Evolutionary conservation across 1,140 invertebrate species (phyloP).

Genomic region (Cecropterus lyciades): DNA sequence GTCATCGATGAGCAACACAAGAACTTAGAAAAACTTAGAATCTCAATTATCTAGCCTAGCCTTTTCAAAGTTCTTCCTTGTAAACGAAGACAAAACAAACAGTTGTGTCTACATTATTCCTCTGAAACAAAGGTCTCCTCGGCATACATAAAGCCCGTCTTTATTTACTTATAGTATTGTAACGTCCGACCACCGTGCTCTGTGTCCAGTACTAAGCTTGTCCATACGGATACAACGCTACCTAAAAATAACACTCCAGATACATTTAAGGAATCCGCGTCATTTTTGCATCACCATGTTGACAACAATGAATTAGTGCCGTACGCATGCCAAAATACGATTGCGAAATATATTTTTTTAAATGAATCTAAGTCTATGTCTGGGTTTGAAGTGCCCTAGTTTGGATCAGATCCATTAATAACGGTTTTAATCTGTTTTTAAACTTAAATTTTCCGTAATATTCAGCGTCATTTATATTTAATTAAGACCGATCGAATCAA

Average conservation of each 20-base stretch:
- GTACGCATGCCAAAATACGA: constrained; percentile 8
- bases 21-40: too few relatives aligned
- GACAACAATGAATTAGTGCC: constrained; percentile 19
- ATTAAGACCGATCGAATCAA: too few relatives aligned
- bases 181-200: not conserved
- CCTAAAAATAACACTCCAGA: constrained; percentile 21
- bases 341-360: not conserved
- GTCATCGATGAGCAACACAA: too few relatives aligned
- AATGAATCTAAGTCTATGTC: not conserved
- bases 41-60: too few relatives aligned
- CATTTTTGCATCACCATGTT: constrained; percentile 30
- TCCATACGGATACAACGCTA: constrained; percentile 19
- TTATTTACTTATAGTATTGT: constrained; percentile 11
- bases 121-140: constrained; percentile 4
- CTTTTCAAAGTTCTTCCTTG: too few relatives aligned
- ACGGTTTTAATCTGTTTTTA: too few relatives aligned
- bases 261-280: constrained; percentile 24
- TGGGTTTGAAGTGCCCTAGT: too few relatives aligned
- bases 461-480: too few relatives aligned
- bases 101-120: constrained; percentile 10
- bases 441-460: too few relatives aligned
- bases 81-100: too few relatives aligned
- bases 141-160: not conserved
- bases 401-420: too few relatives aligned
- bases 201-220: constrained; percentile 16